These are phyloP conservation scores for Nixonia krombeini DNA, from an alignment of 1,140 invertebrate species.

Conservation along the genomic window DNA sequence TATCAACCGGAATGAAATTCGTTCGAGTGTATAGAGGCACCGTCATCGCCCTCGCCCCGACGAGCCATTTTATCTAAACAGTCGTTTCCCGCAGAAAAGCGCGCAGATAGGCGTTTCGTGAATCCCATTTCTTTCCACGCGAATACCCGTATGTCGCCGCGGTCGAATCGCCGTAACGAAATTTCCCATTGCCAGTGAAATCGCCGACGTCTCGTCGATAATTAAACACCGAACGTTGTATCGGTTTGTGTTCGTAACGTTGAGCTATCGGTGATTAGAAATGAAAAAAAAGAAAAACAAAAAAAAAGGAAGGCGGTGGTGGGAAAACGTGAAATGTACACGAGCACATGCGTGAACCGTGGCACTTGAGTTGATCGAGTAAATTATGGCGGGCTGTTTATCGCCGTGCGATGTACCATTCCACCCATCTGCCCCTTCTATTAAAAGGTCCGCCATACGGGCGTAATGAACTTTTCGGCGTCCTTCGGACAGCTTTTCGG, in stretches of 20 bases:
- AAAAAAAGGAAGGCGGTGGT: no score
- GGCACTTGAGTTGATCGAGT: no score
- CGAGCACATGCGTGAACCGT: no score
- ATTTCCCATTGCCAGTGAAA: no score
- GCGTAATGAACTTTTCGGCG: no score
- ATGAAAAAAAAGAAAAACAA: background rate
- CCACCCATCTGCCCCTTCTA: constrained; percentile 1
- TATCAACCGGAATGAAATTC: constrained; percentile 40
- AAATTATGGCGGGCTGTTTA: constrained; percentile 3
- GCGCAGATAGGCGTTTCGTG: constrained; percentile 43
- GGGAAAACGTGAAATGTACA: no score
- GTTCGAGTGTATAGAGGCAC: constrained; percentile 54
- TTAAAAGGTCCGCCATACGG: no score
- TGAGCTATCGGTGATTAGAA: background rate
- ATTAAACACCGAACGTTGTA: no score
- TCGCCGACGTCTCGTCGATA: no score
- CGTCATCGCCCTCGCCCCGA: constrained; percentile 55
- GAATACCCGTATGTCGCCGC: background rate
- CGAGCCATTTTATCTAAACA: constrained; percentile 52
- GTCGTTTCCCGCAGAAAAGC: constrained; percentile 55
- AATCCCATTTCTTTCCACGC: constrained; percentile 24
- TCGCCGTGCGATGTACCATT: constrained; percentile 13
- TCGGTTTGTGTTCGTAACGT: no score
- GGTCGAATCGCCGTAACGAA: no score
- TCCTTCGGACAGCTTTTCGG: no score